A percentile compares a stretch with the other conserved stretches of the same genome.
phyloP scores from a whole-genome alignment of 2,797 vertebrate genomes.

The Gallinago stenura region DNA sequence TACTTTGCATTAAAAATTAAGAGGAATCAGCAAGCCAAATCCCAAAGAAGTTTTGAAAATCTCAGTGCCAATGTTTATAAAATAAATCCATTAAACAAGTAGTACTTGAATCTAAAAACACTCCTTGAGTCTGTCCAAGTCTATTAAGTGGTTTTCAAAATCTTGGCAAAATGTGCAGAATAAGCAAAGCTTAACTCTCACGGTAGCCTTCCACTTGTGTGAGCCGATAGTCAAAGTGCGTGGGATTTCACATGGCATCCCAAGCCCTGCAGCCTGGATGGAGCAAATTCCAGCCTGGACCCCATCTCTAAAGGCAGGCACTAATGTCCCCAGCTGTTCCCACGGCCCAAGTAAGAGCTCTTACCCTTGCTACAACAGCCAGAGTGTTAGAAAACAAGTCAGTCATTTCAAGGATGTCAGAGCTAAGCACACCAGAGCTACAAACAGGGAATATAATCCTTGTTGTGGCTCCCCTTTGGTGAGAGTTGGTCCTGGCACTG shows the following conservation, averaged over 20 bases:
- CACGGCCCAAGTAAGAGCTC: neutral
- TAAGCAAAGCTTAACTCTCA: constrained; percentile 28
- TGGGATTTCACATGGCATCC: neutral
- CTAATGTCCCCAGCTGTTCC: neutral
- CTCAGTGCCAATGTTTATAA: constrained; percentile 28
- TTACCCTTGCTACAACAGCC: neutral
- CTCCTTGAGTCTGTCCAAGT: neutral
- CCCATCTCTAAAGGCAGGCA: neutral
- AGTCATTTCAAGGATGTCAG: neutral
- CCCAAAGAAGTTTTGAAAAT: constrained; percentile 34
- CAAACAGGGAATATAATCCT: neutral
- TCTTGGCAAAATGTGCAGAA: constrained; percentile 35
- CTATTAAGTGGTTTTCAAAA: constrained; percentile 57
- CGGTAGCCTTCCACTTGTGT: neutral
- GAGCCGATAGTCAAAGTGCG: neutral
- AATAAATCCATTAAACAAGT: constrained; percentile 51
- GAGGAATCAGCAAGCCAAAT: constrained; percentile 12
- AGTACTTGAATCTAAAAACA: constrained; percentile 38
- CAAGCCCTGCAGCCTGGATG: neutral
- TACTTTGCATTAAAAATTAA: constrained; percentile 48
- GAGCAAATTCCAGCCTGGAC: neutral
- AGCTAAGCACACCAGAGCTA: neutral
- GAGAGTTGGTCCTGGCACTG: neutral
- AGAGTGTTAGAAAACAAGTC: neutral
- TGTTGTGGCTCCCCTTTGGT: neutral